phyloP scores from a whole-genome alignment of 2,797 vertebrate species.

The Momotus momota region DNA sequence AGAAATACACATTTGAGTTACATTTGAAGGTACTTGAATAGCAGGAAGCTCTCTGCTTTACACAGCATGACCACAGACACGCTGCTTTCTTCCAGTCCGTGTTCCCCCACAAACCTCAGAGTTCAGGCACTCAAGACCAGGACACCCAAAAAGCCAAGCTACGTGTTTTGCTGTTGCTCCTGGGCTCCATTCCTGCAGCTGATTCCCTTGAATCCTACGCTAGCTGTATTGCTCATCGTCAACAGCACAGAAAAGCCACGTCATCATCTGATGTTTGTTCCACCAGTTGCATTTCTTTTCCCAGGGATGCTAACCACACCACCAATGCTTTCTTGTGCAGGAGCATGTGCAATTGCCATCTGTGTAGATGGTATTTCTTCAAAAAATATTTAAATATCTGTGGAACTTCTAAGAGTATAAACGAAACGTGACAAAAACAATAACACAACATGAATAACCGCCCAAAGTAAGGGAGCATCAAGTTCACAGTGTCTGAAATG shows the following conservation, averaged over 20 bases:
- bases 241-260: not conserved
- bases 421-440: not conserved
- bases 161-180: not conserved
- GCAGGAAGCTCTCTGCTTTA: not conserved
- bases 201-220: not conserved
- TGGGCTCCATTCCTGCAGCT: not conserved
- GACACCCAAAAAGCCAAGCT: not conserved
- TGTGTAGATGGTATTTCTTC: slow-evolving; percentile 35
- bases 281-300: not conserved
- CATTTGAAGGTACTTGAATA: not conserved
- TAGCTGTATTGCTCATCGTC: not conserved
- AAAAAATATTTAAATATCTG: slow-evolving; percentile 44
- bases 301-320: not conserved
- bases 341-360: slow-evolving; percentile 42
- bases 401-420: not conserved
- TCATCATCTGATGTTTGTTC: not conserved
- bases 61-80: accelerated
- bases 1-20: not conserved
- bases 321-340: not conserved
- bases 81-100: accelerated
- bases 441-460: not conserved
- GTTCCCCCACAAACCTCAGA: not conserved
- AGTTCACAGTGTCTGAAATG: not conserved
- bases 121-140: accelerated
- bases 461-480: not conserved